Evolutionary conservation across 1,140 invertebrate genomes (phyloP), one percentile per base, ranked within the genome.

Genomic region (Drosophila arawakana): DNA sequence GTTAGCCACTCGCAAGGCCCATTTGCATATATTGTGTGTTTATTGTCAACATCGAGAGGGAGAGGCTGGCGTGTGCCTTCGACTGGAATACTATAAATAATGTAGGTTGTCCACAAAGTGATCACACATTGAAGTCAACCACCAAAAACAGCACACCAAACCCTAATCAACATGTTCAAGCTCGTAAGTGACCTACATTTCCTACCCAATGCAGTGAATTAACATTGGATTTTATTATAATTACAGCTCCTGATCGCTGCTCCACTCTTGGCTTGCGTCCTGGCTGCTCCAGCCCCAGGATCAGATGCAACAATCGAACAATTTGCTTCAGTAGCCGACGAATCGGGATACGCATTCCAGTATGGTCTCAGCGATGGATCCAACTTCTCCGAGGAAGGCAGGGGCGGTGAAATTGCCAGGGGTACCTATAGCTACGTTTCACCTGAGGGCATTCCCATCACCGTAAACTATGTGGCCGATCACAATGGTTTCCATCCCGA

Each of bases 391-490:
- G 80, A 91, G 66, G 15, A 81, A 46, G 90, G 90, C 9, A 41
- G 55, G 8, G 78, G 73, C n/a, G 89, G 82, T 3, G 46, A 72
- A 2, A 35, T 58, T 50, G 80, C 76, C 5, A 61, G 39, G 3
- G 88, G 88, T 15, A 8, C 18, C 7, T 84, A 30, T 34, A 3
- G 15, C 7, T 91, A 76, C 11, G 55, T 18, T 2, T 84, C 83
- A 10, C 88, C 88, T 15, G 93, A 93, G 68, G 93, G 93, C 8
- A 43, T 89, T 65, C 92, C 80, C 9, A 91, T 93, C 63, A 65
- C 86, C 2, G 75, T 95, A 0, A 81, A 85, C 15, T 95, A 95
- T 76, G 93, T 93, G 3, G 95, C 95, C 41, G 94, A 95, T 76
- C 94, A 94, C 71, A 94, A 94, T 66, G 95, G 93, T 9, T 93